Evolutionary conservation across 1,140 invertebrate species (phyloP).

Genomic region (Ladona fulva): DNA sequence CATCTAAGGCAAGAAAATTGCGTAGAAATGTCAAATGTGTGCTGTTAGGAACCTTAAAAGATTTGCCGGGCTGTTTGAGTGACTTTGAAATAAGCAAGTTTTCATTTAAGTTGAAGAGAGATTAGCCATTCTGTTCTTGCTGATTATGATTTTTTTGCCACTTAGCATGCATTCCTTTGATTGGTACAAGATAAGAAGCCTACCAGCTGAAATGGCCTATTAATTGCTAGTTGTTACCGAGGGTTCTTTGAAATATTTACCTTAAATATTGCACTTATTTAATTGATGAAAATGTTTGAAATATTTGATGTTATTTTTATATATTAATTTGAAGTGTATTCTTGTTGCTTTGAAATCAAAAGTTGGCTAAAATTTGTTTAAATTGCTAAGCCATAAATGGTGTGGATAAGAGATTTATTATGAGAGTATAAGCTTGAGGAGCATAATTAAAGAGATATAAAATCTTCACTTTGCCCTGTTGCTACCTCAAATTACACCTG

Average conservation of each 20-base stretch:
- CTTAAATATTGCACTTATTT: background rate
- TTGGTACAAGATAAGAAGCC: background rate
- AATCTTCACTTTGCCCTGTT: conserved; percentile 4
- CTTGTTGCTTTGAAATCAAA: background rate
- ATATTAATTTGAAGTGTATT: background rate
- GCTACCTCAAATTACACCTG: background rate
- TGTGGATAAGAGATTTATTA: background rate
- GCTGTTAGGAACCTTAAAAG: background rate
- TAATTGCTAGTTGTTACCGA: background rate
- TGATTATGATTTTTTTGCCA: background rate
- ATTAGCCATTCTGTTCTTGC: background rate
- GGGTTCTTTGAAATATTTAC: background rate
- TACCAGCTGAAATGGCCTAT: conserved; percentile 8
- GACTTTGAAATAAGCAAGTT: background rate
- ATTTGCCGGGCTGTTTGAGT: background rate
- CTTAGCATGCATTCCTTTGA: background rate
- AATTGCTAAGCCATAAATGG: background rate
- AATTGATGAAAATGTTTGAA: background rate
- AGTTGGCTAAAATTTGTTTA: background rate
- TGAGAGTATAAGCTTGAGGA: background rate
- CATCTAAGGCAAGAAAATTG: background rate
- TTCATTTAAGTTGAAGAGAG: background rate
- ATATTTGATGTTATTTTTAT: background rate
- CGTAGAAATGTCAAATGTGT: background rate
- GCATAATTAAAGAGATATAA: background rate